These are phyloP conservation scores for Dyspetes luteomarginatus DNA, from an alignment of 2,888 invertebrate species.

Conservation along the genomic window DNA sequence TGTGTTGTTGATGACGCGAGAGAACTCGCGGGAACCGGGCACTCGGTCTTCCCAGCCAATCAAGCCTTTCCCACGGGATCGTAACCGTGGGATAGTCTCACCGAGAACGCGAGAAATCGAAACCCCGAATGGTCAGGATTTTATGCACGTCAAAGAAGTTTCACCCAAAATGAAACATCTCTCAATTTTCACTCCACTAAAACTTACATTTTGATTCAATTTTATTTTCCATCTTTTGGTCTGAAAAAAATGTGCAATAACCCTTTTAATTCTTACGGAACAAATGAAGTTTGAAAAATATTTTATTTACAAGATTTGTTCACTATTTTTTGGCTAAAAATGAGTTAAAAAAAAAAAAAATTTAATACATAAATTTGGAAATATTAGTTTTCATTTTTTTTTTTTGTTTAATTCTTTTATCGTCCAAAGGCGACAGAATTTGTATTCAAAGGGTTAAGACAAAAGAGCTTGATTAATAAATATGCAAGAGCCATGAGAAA, in stretches of 20 bases:
- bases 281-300: no score
- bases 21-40: slow-evolving; percentile 48
- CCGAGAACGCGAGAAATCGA: slow-evolving; percentile 77
- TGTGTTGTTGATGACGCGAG: slow-evolving; percentile 23
- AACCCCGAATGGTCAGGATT: slow-evolving; percentile 75
- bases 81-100: slow-evolving; percentile 79
- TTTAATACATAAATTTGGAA: no score
- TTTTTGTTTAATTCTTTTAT: background rate
- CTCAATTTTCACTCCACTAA: background rate
- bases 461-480: slow-evolving; percentile 6
- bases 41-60: slow-evolving; percentile 73
- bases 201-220: background rate
- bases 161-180: slow-evolving; percentile 8
- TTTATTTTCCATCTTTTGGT: background rate
- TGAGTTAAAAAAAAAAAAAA: no score
- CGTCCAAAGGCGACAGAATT: background rate
- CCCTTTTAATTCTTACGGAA: no score
- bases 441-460: background rate
- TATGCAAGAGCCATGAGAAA: background rate
- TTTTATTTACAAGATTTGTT: no score
- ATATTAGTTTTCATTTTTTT: no score
- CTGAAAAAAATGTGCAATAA: no score
- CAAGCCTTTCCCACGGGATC: slow-evolving; percentile 81
- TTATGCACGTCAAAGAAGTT: slow-evolving; percentile 76
- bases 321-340: no score